phyloP scores from a whole-genome alignment of 2,888 invertebrate species.

The Cylindroiulus punctatus region DNA sequence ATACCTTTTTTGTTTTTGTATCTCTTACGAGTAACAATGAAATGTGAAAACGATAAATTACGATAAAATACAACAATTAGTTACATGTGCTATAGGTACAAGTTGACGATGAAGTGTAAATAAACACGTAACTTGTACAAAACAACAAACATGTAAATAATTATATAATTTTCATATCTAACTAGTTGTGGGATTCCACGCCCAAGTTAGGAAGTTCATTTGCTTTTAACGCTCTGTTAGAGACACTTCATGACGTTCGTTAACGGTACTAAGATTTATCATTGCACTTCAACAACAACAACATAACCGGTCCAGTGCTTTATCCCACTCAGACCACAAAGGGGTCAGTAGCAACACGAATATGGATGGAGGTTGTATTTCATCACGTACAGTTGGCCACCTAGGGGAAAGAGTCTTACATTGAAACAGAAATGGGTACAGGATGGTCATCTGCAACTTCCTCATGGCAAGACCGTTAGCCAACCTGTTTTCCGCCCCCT shows the following conservation, averaged over 20 bases:
- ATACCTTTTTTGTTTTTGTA: no score
- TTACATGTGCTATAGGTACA: no score
- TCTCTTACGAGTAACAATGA: no score
- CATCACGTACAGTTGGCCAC: not conserved
- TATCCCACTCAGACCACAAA: not conserved
- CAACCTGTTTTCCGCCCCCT: not conserved
- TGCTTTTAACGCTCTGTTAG: not conserved
- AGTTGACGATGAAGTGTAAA: no score
- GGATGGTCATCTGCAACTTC: slow-evolving; percentile 3
- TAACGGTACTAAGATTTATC: not conserved
- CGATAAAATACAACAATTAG: no score
- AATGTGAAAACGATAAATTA: no score
- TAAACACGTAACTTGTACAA: no score
- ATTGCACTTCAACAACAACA: not conserved
- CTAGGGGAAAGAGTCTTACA: not conserved
- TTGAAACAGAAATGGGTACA: not conserved
- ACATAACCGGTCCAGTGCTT: slow-evolving; percentile 1
- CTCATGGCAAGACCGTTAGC: not conserved
- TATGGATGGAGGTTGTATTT: not conserved
- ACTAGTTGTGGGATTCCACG: no score
- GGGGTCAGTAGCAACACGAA: slow-evolving; percentile 5
- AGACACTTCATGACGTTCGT: not conserved
- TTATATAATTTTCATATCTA: no score
- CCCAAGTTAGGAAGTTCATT: not conserved
- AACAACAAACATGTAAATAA: no score